Evolutionary conservation across 2,888 invertebrate genomes (phyloP), one percentile per base, ranked within the genome.

Genomic region (Hanleya hanleyi): DNA sequence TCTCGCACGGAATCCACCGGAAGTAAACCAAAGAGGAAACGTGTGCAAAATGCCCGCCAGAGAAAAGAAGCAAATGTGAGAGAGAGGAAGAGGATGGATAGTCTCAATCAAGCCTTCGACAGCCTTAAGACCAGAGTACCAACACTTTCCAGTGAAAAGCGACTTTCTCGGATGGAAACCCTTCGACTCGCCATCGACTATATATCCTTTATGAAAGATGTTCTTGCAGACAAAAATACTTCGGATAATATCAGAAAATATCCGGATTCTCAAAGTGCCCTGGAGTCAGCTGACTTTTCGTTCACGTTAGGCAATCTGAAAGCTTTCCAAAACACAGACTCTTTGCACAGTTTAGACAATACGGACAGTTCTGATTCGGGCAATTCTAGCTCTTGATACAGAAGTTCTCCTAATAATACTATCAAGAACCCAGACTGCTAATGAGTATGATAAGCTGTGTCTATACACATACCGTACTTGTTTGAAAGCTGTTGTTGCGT

Each of bases 141-240:
- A 9, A 86, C 85, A 15, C 86, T 88, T 77, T 86, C 87, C 70
- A 86, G 86, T 74, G 87, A 88, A 76, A 87, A 87, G 74, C 80
- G 85, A 35, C 80, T 87, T 33, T 87, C 87, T 1, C 73, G 88
- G 12, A 88, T 88, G 26, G 98, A 98, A 92, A 98, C 98, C 0
- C 92, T 98, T 0, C 94, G 97, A 0, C 92, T 98, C 83, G 98
- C 98, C 69, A 98, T 98, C 87, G 97, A 97, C 0, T 98, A 98
- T 92, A 98, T 98, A 86, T 95, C 96, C 77, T 98, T 98, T 91
- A 98, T 98, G 98, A 94, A 96, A 36, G 97, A 98, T 87, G 92
- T 98, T 26, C 80, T 84, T 3, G 80, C 82, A 18, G 86, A 86
- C 15, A 81, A 84, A 32, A 86, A 86, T 51, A 86, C 77, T 9